Evolutionary conservation across 2,797 vertebrate genomes (phyloP), one percentile per base, ranked within the genome.

Genomic region (Acipenser ruthenus): DNA sequence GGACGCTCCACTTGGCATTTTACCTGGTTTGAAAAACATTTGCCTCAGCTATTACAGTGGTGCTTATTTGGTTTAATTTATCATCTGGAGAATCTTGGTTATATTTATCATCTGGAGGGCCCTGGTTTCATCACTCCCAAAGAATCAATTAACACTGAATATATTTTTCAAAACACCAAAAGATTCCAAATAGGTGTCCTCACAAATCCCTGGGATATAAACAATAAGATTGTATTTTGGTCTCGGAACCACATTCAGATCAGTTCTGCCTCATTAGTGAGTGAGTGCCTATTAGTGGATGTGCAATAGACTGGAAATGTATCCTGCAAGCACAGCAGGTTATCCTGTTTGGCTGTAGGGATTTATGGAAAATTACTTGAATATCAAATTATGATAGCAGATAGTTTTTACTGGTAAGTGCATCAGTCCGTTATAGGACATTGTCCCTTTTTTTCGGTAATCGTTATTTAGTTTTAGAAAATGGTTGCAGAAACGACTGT

Each of bases 301-400:
- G 47, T 62, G 60, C 18, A 62, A 12, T 37, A 37, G 47, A 62
- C 0, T 62, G 60, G 60, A 62, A 62, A 62, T 62, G 15, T 62
- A 37, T 2, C 60, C 60, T 47, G 60, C 60, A 15, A 62, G 18
- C 60, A 62, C 60, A 62, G 60, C 60, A 62, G 60, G 60, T 62
- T 62, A 15, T 7, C 4, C 5, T 62, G 7, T 62, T 62, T 62
- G 51, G 55, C 55, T 58, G 55, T 58, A 13, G 55, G 12, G 10
- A 58, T 58, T 7, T 58, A 58, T 58, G n/a, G 10, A n/a, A 11
- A 11, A 58, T 11, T 58, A n/a, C 10, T 2, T 11, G 55, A 5
- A 58, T 58, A 58, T n/a, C 55, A 58, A 58, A 58, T 58, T 58
- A 13, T 13, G 15, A 58, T n/a, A 37, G 37, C 37, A 37, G 37